Conservation (phyloP, 2,113 vertebrate genomes). For the Coryphaenoides rupestris region DNA sequence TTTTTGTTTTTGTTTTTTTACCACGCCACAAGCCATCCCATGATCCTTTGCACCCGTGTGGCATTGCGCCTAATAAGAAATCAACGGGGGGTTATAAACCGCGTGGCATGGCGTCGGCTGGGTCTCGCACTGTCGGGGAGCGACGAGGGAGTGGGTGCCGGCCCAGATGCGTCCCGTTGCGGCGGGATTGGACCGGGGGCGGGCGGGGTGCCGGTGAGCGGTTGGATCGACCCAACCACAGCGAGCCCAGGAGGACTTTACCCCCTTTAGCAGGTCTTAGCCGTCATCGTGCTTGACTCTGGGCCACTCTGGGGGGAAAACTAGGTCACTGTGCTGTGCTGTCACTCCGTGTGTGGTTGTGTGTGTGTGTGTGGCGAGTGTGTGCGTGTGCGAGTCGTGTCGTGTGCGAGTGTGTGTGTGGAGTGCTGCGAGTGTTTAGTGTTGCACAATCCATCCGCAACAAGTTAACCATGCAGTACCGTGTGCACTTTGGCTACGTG, state of each 20-base stretch:
- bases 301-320: constrained; percentile 52
- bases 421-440: neutral
- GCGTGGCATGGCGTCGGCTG: too few species aligned
- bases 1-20: too few species aligned
- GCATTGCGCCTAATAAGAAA: too few species aligned
- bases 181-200: too few species aligned
- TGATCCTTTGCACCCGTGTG: too few species aligned
- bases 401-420: constrained; percentile 30
- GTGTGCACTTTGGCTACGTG: constrained; percentile 8
- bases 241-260: constrained; percentile 48
- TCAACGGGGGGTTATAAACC: too few species aligned
- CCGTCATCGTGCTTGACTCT: constrained; percentile 64
- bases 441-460: neutral
- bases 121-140: too few species aligned
- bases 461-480: neutral
- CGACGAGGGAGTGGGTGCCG: too few species aligned
- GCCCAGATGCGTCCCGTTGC: too few species aligned
- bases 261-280: constrained; percentile 49
- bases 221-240: constrained; percentile 52
- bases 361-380: constrained; percentile 32
- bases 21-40: too few species aligned
- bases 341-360: constrained; percentile 35
- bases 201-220: constrained; percentile 12
- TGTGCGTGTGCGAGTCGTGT: constrained; percentile 21
- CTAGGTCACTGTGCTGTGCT: constrained; percentile 60